Conservation (phyloP, 2,888 invertebrate species). For the Eupithecia vulgata region DNA sequence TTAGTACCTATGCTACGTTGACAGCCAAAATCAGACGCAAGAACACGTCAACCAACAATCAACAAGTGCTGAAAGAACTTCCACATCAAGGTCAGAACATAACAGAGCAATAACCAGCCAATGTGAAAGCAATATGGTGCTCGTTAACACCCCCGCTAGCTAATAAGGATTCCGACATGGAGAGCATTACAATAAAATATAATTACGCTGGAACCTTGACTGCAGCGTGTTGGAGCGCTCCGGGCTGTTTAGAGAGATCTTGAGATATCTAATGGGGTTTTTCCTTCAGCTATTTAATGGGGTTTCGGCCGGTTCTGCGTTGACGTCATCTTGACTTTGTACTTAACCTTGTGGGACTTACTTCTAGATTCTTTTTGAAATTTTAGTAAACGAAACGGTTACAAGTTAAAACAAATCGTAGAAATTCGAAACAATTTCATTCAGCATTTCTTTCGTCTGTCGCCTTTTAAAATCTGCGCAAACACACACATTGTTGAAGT, state of each 20-base stretch:
- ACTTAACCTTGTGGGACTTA: neutral
- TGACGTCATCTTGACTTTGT: neutral
- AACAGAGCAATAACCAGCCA: conserved; percentile 42
- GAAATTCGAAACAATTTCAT: too few relatives aligned
- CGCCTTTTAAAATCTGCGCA: too few relatives aligned
- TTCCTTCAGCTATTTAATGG: neutral
- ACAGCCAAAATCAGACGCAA: neutral
- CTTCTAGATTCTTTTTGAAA: too few relatives aligned
- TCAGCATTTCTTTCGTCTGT: too few relatives aligned
- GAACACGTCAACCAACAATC: conserved; percentile 1
- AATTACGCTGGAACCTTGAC: conserved; percentile 42
- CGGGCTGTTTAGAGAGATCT: conserved; percentile 5
- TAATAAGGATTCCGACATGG: conserved; percentile 57
- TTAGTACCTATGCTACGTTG: too few relatives aligned
- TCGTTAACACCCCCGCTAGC: conserved; percentile 46
- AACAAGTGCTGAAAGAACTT: conserved; percentile 24
- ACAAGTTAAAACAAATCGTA: too few relatives aligned
- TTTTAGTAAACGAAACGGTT: too few relatives aligned
- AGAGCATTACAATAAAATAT: conserved; percentile 46
- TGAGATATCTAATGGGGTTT: neutral
- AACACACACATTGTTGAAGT: too few relatives aligned
- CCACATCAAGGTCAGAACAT: conserved; percentile 36
- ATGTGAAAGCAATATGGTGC: conserved; percentile 49
- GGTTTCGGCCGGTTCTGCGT: neutral
- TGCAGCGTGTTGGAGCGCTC: conserved; percentile 13